Evolutionary conservation across 2,797 vertebrate genomes (phyloP), one percentile per base, ranked within the genome.

Genomic region (Agapornis canus): DNA sequence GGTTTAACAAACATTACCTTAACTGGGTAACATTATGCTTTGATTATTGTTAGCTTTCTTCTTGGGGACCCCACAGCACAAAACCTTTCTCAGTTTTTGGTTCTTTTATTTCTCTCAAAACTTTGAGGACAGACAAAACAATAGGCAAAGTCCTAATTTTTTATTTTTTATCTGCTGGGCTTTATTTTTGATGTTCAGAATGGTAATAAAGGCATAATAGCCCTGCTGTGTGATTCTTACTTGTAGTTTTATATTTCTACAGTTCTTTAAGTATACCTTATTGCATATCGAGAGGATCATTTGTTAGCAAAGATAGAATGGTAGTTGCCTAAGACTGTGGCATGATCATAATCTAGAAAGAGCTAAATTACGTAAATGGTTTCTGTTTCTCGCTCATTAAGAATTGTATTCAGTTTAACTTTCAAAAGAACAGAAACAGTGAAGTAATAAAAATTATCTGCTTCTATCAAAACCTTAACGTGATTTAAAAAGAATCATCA

Each of bases 171-270:
- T n/a, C 37, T 79, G 11, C 57, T 85, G 47, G 49, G 21, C 59
- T 94, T 89, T 93, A 26, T 63, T 76, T 86, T 90, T 76, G 39
- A 17, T 82, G 26, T 89, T 92, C 25, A 63, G 64, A 96, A 47
- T 37, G 37, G 39, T 54, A 83, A 68, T 57, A 63, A 72, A 56
- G 88, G n/a, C 6, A 10, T 86, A 48, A 39, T 42, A 76, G 20
- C 42, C 12, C 48, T 56, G 3, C 47, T 83, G 25, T 64, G 35
- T 52, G 73, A 31, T 80, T 86, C 26, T 61, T 57, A 2, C 27
- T 26, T 40, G 43, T 68, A 27, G 54, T 52, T 86, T 43, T 51
- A 6, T 73, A 22, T 85, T 84, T 79, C 40, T 69, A 21, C 66
- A 75, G 51, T 66, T 65, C 31, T 93, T 61, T 47, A 82, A 2